Conservation (phyloP, 1,140 invertebrate genomes). For the Metopolophium dirhodum region DNA sequence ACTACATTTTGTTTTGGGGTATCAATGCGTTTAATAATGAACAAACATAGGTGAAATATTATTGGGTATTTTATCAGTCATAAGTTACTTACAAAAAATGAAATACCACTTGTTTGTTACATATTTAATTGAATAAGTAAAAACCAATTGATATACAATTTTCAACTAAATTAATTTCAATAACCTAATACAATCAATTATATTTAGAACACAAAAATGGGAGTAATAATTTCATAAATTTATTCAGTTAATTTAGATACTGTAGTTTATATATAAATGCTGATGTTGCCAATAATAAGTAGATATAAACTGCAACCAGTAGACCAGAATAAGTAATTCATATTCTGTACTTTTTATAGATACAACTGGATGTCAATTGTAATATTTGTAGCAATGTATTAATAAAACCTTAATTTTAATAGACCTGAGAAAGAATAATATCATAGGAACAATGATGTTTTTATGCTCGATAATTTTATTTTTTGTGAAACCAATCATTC, state of each 20-base stretch:
- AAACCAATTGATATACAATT: background rate
- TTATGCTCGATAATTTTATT: background rate
- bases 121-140: background rate
- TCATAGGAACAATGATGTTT: constrained; percentile 19
- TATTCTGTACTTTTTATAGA: background rate
- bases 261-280: background rate
- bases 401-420: background rate
- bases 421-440: background rate
- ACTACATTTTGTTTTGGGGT: background rate
- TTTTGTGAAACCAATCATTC: background rate
- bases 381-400: background rate
- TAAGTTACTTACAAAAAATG: background rate
- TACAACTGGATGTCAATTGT: background rate
- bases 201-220: background rate
- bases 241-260: background rate
- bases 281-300: background rate
- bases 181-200: background rate
- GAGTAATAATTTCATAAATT: background rate
- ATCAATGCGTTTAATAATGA: background rate
- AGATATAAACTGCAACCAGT: background rate
- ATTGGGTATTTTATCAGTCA: background rate
- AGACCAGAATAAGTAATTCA: background rate
- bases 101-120: background rate
- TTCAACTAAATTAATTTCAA: background rate
- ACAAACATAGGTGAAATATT: background rate